Base-by-base conservation (phyloP, 1,140 invertebrate species). In the Littorina saxatilis region DNA sequence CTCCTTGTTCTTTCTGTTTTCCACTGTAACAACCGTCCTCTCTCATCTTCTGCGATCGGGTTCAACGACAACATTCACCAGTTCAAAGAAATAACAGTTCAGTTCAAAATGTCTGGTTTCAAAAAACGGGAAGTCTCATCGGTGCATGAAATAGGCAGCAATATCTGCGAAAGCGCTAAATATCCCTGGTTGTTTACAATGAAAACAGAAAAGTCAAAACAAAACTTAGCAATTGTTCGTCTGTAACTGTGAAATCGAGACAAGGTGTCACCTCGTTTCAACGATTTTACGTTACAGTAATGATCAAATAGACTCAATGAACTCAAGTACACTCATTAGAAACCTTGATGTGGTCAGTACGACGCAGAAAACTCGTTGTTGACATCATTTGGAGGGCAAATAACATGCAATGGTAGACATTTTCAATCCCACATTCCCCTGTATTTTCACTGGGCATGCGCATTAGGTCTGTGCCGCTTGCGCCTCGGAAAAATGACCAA, bases 361-460 rank as follows among this genome's bases (percentile, higher is more conserved):
- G n/a, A n/a, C n/a, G n/a, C n/a, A n/a, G n/a, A 27, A 37, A 63
- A 37, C 35, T 32, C 23, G 35, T 40, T 63, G 58, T 63, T 61
- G 35, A 39, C 35, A 58, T 68, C 17, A 11, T 63, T 78, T 61
- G 76, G 52, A 63, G 76, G 76, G 11, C 76, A 39, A 63, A 63
- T 63, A 63, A n/a, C 27, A 29, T 63, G 39, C 55, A 39, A 58
- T 55, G 37, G 76, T 63, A 32, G 55, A 78, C 55, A 73, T 73
- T 73, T 73, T 47, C 70, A 29, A 73, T 73, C 70, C 70, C 70
- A 73, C 70, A 73, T 47, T 73, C 27, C 70, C 43, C 70, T 23
- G 43, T 52, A 73, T 52, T 52, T 73, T 52, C 58, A 63, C 55
- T 78, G 76, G n/a, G 76, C 76, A 78, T 78, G 76, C 76, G 76